Evolutionary conservation across 2,113 vertebrate genomes (phyloP), one percentile per base, ranked within the genome.

Genomic region (Mugil cephalus): DNA sequence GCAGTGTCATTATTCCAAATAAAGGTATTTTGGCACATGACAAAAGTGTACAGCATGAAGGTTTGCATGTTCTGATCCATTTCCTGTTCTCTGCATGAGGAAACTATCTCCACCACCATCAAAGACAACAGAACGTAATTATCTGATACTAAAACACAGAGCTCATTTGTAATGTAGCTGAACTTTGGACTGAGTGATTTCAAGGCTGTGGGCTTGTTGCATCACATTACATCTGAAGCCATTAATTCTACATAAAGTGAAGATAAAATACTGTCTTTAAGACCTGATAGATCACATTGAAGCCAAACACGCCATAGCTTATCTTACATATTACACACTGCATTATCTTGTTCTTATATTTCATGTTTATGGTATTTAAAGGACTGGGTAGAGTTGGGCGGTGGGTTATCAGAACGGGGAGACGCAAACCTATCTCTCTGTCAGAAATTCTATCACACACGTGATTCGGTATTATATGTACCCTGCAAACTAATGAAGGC

Each of bases 161-260:
- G 47, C 15, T 52, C 10, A 38, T 53, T 40, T 74, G 17, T 72
- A 53, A 55, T 63, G 38, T n/a, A 58, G 17, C 21, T 69, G 38
- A 43, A 76, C 45, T 54, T 65, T 79, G 15, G 51, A 77, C 45
- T 52, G 36, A 64, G 53, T 68, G 69, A 82, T 75, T 78, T 66
- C 59, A 72, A 62, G 53, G 54, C 70, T 59, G 59, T 36, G 46
- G 58, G 39, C 45, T 52, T 69, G 60, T 82, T 87, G 67, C 73
- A 46, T 85, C 59, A 85, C 8, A 51, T 21, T 15, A 58, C 45
- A 74, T 78, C 35, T 70, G 69, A 70, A 69, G 43, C 35, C 53
- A 61, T 53, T 73, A 36, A 56, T 64, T 51, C 38, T 38, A 63
- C 35, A 53, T 69, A 46, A 77, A 73, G 17, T 17, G 18, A 58